Evolutionary conservation across 2,113 vertebrate genomes (phyloP).

Genomic region (Eulacestoma nigropectus): DNA sequence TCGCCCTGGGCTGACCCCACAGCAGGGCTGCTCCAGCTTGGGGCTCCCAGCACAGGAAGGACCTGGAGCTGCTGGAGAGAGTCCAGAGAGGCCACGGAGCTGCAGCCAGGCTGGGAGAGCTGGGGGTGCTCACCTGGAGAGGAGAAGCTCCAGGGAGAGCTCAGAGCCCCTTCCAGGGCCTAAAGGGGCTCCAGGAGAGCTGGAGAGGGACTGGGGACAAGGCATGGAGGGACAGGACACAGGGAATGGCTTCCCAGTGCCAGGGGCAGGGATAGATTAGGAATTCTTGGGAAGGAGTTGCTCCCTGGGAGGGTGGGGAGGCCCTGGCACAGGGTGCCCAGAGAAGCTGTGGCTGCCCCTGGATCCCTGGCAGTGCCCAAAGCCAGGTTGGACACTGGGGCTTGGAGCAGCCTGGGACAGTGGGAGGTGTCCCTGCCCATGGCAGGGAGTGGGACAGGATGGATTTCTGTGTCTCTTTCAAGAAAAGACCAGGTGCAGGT

Average conservation of each 20-base stretch:
- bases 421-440: background rate
- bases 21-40: background rate
- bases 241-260: background rate
- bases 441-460: rapidly evolving
- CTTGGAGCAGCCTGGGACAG: background rate
- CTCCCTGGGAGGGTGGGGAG: background rate
- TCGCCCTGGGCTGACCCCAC: background rate
- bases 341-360: background rate
- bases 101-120: background rate
- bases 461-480: background rate
- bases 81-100: background rate
- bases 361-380: background rate
- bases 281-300: background rate
- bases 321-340: background rate
- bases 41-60: background rate
- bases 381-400: background rate
- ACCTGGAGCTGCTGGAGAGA: background rate
- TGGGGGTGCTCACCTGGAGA: background rate
- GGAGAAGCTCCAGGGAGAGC: background rate
- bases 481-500: background rate
- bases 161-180: background rate
- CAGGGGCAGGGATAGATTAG: background rate
- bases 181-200: background rate
- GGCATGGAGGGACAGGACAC: rapidly evolving
- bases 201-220: background rate